These are phyloP conservation scores for Sus cebifrons DNA, from an alignment of 2,797 vertebrate species.

Conservation along the genomic window DNA sequence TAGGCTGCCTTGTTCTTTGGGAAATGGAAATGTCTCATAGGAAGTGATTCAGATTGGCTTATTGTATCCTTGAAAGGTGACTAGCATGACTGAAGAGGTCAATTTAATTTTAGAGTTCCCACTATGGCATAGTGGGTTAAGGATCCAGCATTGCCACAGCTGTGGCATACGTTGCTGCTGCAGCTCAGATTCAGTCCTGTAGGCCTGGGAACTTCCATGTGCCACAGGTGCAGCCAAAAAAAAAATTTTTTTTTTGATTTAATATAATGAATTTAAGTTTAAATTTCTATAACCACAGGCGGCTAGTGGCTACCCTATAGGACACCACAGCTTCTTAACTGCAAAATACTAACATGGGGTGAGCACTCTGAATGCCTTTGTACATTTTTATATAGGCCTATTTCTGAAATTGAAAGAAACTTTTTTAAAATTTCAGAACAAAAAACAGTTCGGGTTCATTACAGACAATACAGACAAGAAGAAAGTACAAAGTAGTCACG, in stretches of 20 bases:
- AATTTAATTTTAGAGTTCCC: background rate
- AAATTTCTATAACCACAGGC: background rate
- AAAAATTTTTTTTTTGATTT: no score
- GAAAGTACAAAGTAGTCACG: background rate
- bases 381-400: background rate
- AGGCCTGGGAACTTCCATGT: no score
- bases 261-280: background rate
- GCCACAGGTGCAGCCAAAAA: no score
- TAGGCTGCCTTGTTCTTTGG: background rate
- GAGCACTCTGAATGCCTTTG: background rate
- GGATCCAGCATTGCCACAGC: no score
- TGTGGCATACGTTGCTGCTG: no score
- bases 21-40: background rate
- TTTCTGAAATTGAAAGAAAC: conserved; percentile 3
- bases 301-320: background rate
- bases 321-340: background rate
- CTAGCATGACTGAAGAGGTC: background rate
- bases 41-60: background rate
- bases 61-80: background rate
- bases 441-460: background rate
- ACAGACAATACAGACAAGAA: conserved; percentile 8
- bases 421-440: background rate
- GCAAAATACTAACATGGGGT: background rate
- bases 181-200: no score
- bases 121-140: no score